These are phyloP conservation scores for Neodiprion lecontei DNA, from an alignment of 1,140 invertebrate species.

Conservation along the genomic window DNA sequence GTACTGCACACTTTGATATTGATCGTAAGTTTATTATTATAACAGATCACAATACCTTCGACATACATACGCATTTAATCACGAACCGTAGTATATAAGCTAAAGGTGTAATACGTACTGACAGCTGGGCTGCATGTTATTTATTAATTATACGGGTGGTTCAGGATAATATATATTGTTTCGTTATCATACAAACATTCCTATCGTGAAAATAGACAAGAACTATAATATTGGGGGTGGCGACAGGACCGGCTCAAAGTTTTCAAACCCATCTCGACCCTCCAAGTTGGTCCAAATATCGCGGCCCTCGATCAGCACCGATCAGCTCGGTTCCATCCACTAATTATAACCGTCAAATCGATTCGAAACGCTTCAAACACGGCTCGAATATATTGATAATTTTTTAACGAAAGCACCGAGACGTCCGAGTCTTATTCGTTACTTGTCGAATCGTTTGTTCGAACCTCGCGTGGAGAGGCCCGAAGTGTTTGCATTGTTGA, in stretches of 20 bases:
- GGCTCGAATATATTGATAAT: not conserved
- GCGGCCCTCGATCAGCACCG: not conserved
- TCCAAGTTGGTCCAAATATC: not conserved
- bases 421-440: not conserved
- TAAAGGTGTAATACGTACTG: too few species aligned
- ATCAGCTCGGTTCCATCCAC: too few species aligned
- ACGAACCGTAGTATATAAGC: too few species aligned
- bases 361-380: too few species aligned
- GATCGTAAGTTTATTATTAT: not conserved
- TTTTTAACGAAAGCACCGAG: not conserved
- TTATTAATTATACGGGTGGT: too few species aligned
- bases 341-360: too few species aligned
- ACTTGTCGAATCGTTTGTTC: conserved; percentile 24
- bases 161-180: too few species aligned
- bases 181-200: not conserved
- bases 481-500: conserved; percentile 22
- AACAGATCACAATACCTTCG: not conserved
- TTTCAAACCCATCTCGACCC: not conserved
- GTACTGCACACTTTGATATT: not conserved
- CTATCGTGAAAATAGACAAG: conserved; percentile 2
- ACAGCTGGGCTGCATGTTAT: too few species aligned
- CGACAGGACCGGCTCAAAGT: not conserved
- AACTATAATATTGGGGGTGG: not conserved
- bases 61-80: too few species aligned
- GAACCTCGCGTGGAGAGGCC: conserved; percentile 47